Evolutionary conservation across 2,113 vertebrate species (phyloP), one percentile per base, ranked within the genome.

Genomic region (Alaudala cheleensis): DNA sequence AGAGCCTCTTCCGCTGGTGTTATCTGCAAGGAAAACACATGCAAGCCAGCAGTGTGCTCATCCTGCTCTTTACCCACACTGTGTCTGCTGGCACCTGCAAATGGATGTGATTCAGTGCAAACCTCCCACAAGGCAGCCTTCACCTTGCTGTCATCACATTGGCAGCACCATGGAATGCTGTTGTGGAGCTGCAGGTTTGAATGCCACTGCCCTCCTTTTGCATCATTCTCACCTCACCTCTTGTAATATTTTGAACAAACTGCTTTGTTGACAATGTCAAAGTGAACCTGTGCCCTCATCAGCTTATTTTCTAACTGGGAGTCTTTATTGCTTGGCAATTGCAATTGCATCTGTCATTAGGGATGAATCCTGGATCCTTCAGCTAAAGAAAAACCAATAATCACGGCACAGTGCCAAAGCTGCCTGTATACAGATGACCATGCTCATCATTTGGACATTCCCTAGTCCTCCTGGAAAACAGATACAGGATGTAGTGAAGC

Each of bases 81-180:
- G 51, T 90, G 42, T 91, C 57, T 92, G 78, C 74, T 93, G 90
- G 82, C 88, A 93, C 66, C 71, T 88, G 66, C 62, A 69, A 57
- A 69, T 8, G 40, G 74, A 57, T 61, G 49, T 85, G 93, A 90
- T 79, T 93, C 87, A 90, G 54, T 9, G 28, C 0, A 2, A 85
- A 34, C 49, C 40, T 96, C 92, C 54, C 74, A 69, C 3, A 8
- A 74, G 57, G 37, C 86, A 80, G 40, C 66, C 79, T 65, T 71
- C 57, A 64, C 66, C 85, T 93, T 80, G 54, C 62, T 83, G 37
- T 50, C 20, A 1, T 42, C 76, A 61, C 4, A 1, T 4, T 65
- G 79, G 57, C 78, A 87, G 57, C 51, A 74, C 29, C 69, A 24
- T 1, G 3, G 44, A 40, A 58, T 72, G 77, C n/a, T 64, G 33